A percentile compares a stretch with the other conserved stretches of the same genome.
These are phyloP conservation scores for Spilarctia lutea DNA, from an alignment of 2,888 invertebrate genomes.

Conservation along the genomic window DNA sequence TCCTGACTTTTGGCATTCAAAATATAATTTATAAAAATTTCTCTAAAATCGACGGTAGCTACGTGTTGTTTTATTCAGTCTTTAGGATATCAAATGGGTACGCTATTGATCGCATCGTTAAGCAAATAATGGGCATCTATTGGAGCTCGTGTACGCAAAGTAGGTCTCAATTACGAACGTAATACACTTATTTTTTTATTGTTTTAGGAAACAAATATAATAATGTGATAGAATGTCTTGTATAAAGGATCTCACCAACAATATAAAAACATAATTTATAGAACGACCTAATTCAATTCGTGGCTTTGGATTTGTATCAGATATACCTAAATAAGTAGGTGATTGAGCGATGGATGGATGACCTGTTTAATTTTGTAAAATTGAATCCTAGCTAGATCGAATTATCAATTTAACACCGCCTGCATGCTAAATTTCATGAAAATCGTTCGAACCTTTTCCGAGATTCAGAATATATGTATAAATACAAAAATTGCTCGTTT, in stretches of 20 bases:
- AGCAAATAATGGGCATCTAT: constrained; percentile 44
- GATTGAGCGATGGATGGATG: too few species aligned
- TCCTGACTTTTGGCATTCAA: not conserved
- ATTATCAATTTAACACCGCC: too few species aligned
- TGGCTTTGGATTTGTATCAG: too few species aligned
- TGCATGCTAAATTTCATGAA: too few species aligned
- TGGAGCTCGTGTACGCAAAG: constrained; percentile 25
- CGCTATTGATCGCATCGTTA: constrained; percentile 38
- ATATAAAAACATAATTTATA: not conserved
- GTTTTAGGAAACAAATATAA: not conserved
- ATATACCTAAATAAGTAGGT: too few species aligned
- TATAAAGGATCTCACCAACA: not conserved
- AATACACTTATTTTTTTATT: constrained; percentile 25
- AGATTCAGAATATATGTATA: too few species aligned
- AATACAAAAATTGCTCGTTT: too few species aligned
- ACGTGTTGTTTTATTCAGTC: constrained; percentile 17
- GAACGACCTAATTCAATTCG: not conserved
- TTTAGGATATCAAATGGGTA: constrained; percentile 34
- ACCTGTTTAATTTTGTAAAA: too few species aligned
- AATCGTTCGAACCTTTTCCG: too few species aligned
- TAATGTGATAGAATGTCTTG: not conserved
- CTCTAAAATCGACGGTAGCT: not conserved
- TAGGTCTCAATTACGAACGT: constrained; percentile 28
- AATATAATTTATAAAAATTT: constrained; percentile 2
- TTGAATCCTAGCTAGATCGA: too few species aligned